A percentile compares a stretch with the other conserved stretches of the same genome.
phyloP scores from a whole-genome alignment of 2,113 vertebrate genomes.

The Sphaerodactylus townsendi region DNA sequence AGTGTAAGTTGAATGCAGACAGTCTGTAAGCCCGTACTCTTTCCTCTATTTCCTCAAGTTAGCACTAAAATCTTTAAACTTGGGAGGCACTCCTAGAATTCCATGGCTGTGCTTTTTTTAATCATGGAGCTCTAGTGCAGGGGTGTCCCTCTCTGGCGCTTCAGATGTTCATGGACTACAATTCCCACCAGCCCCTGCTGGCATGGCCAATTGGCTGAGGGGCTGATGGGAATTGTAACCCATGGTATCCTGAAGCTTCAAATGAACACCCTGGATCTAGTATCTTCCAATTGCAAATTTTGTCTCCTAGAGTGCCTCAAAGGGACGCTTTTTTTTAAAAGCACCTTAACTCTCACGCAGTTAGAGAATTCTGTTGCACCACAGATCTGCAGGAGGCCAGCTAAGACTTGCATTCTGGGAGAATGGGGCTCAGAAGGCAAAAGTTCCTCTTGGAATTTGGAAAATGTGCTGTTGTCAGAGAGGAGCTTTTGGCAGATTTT shows the following conservation, averaged over 20 bases:
- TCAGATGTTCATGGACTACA: no score
- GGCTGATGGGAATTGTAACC: no score
- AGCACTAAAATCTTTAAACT: neutral
- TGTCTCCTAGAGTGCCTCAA: neutral
- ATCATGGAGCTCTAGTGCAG: neutral
- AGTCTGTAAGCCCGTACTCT: neutral
- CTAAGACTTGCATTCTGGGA: neutral
- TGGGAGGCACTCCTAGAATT: no score
- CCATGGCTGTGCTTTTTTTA: neutral
- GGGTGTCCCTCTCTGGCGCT: no score
- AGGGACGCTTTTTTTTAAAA: no score
- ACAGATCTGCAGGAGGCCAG: neutral
- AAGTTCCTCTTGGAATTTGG: neutral
- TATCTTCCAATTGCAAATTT: neutral
- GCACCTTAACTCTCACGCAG: no score
- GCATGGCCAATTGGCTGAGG: no score
- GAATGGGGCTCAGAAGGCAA: neutral
- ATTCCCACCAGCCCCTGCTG: no score
- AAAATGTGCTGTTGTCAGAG: neutral
- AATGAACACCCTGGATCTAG: no score
- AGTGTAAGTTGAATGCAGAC: neutral
- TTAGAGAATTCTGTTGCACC: neutral
- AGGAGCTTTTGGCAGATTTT: neutral
- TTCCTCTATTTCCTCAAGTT: neutral
- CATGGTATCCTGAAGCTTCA: no score